A percentile compares a stretch with the other conserved stretches of the same genome.
These are phyloP conservation scores for Haemorhous mexicanus DNA, from an alignment of 2,113 vertebrate species.

Conservation along the genomic window DNA sequence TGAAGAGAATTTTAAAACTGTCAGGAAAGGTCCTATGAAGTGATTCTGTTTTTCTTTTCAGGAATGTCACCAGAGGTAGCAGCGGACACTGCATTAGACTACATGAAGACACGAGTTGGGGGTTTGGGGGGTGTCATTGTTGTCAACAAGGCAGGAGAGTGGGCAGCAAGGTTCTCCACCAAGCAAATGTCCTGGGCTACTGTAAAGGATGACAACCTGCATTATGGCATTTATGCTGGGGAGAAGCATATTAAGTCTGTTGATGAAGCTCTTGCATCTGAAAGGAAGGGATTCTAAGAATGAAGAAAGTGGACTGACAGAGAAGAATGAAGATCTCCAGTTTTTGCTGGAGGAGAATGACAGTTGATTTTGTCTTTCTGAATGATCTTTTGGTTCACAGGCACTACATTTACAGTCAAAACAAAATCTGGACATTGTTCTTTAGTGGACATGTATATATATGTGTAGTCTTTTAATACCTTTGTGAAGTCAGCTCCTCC, in stretches of 20 bases:
- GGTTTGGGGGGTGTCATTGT: slow-evolving; percentile 85
- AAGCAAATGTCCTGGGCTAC: slow-evolving; percentile 88
- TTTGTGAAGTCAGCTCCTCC: not conserved
- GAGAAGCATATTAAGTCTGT: slow-evolving; percentile 56
- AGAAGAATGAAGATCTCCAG: not conserved
- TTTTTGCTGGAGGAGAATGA: not conserved
- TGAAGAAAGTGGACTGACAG: not conserved
- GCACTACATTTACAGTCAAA: not conserved
- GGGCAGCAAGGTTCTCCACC: slow-evolving; percentile 85
- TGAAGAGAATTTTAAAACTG: not conserved
- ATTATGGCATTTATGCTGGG: slow-evolving; percentile 73
- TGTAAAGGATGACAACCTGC: slow-evolving; percentile 75
- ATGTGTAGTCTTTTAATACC: not conserved
- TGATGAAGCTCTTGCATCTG: slow-evolving; percentile 4
- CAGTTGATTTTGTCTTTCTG: not conserved
- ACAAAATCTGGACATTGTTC: not conserved
- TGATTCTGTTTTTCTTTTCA: slow-evolving; percentile 52
- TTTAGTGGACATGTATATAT: not conserved
- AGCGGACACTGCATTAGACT: slow-evolving; percentile 76
- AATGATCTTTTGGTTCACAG: not conserved
- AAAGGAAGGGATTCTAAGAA: not conserved
- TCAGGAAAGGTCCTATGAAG: not conserved
- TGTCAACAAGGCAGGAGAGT: slow-evolving; percentile 80
- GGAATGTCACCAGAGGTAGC: slow-evolving; percentile 82
- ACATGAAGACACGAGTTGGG: slow-evolving; percentile 84